Evolutionary conservation across 2,797 vertebrate genomes (phyloP).

Genomic region (Spinibarbus caldwelli): DNA sequence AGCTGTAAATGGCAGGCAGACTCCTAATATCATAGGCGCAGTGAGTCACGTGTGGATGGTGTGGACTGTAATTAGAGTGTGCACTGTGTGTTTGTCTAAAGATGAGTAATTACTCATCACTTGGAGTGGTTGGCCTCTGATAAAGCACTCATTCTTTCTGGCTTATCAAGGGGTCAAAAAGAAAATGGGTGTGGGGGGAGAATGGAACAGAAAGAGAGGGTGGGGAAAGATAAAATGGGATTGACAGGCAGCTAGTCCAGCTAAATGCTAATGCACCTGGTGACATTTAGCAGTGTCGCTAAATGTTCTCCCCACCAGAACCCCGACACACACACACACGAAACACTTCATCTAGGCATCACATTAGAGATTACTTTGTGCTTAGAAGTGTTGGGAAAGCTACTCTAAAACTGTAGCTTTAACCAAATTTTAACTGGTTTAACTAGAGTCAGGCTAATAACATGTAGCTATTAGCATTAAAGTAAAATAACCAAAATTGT

Average conservation of each 20-base stretch:
- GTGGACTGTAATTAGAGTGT: slow-evolving; percentile 78
- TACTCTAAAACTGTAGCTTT: neutral
- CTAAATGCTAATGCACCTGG: slow-evolving; percentile 82
- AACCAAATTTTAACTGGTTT: neutral
- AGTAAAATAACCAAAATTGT: neutral
- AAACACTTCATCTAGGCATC: neutral
- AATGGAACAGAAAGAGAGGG: slow-evolving; percentile 57
- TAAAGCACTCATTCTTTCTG: slow-evolving; percentile 75
- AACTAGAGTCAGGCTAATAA: neutral
- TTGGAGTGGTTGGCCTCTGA: slow-evolving; percentile 74
- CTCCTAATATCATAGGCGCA: slow-evolving; percentile 49
- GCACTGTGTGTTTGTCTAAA: slow-evolving; percentile 71
- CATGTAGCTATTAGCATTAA: neutral
- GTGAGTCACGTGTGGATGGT: slow-evolving; percentile 72
- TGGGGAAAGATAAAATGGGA: slow-evolving; percentile 79
- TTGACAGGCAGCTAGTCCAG: slow-evolving; percentile 74
- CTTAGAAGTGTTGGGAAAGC: neutral
- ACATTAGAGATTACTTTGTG: neutral
- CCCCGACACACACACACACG: slow-evolving; percentile 14
- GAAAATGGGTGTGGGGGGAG: slow-evolving; percentile 44
- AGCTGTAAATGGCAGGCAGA: slow-evolving; percentile 49
- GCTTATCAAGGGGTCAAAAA: slow-evolving; percentile 70
- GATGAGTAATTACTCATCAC: slow-evolving; percentile 80
- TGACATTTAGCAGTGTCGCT: slow-evolving; percentile 77
- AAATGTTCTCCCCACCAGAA: slow-evolving; percentile 40